Conservation (phyloP, 2,113 vertebrate genomes). For the Gymnarchus niloticus region DNA sequence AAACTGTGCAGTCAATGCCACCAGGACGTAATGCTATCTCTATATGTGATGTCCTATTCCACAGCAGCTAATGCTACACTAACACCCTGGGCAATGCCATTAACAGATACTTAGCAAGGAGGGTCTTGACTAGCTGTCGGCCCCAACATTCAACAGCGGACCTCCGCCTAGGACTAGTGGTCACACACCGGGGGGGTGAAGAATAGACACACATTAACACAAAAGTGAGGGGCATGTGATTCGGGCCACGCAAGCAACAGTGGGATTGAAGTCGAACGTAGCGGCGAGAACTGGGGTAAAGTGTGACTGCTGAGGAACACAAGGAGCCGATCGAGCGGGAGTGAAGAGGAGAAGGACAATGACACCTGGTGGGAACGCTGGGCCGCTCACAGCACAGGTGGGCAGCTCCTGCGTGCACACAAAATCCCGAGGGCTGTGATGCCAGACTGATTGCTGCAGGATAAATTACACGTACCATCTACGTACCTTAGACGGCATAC, state of each 20-base stretch:
- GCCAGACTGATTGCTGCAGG: not conserved
- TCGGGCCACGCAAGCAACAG: not conserved
- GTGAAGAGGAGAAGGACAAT: not conserved
- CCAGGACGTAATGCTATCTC: slow-evolving; percentile 1
- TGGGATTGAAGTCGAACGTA: not conserved
- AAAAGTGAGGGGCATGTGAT: not conserved
- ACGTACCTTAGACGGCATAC: too few relatives aligned
- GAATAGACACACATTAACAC: not conserved
- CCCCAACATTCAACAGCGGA: not conserved
- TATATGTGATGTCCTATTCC: not conserved
- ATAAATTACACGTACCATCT: not conserved
- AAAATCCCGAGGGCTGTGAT: too few relatives aligned
- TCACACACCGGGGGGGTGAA: not conserved
- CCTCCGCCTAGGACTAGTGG: not conserved
- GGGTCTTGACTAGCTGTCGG: not conserved
- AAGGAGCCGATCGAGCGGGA: not conserved
- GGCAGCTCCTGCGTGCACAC: too few relatives aligned
- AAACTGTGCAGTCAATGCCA: not conserved
- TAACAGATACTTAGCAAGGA: not conserved
- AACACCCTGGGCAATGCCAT: not conserved
- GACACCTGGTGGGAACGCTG: not conserved
- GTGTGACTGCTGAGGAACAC: not conserved
- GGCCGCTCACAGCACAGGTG: not conserved
- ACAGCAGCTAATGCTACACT: not conserved
- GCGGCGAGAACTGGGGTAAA: not conserved